Base-by-base conservation (phyloP, 2,113 vertebrate genomes). In the Gobiocypris rarus region DNA sequence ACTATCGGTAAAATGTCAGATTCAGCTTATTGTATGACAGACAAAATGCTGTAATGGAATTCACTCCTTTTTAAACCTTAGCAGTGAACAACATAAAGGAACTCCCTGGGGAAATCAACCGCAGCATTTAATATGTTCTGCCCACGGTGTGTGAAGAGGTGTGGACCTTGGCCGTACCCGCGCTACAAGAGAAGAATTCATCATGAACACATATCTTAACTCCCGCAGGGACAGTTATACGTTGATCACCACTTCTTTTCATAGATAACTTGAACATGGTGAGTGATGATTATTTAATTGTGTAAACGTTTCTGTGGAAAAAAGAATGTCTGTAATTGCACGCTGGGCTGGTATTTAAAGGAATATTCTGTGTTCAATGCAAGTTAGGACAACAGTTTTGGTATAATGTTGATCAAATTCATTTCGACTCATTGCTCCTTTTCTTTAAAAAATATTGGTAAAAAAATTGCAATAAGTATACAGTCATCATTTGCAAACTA, bases 1-100 rank as follows among this genome's bases (percentile, higher is more conserved):
- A 82, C 83, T 84, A 84, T 87, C 9, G 84, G 81, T 84, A 69
- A 87, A 89, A 87, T 87, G 88, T 89, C 86, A 87, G 78, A 78
- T 85, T 81, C 81, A 48, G 77, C 81, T 84, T 84, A 86, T 78
- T 78, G 81, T 61, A 70, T 84, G 81, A 87, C 48, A 81, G 83
- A 81, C 75, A 74, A 87, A 83, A 69, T 9, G 10, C 71, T 43
- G 54, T 83, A 82, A 82, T 77, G 84, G 88, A 87, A 65, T 73
- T 83, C 28, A 8, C 52, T 80, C 41, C 19, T 28, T 70, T 75
- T 75, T 81, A 84, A 77, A 82, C 70, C 61, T 84, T 81, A 84
- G 77, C 58, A 34, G 41, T 84, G 86, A 84, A 78, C 83, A 87
- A 70, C 79, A 85, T 52, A 85, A 31, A 76, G n/a, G 3, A 61